A percentile compares a stretch with the other conserved stretches of the same genome.
Conservation (phyloP, 2,113 vertebrate species). For the Dasypus novemcinctus region DNA sequence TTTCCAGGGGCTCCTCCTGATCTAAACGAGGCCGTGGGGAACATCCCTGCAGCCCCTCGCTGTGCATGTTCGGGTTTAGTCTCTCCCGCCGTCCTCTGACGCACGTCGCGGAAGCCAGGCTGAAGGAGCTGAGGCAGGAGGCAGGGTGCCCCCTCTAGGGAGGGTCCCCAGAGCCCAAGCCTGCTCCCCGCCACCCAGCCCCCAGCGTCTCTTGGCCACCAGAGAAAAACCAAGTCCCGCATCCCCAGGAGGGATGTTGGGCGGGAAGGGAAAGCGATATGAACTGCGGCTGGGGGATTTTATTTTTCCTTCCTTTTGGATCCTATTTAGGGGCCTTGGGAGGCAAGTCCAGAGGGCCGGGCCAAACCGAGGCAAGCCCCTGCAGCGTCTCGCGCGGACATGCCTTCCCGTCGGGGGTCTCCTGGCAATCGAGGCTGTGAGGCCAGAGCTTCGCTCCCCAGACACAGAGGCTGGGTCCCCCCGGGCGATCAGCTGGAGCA, state of each 20-base stretch:
- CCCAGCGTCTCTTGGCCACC: background rate
- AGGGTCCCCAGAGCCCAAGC: background rate
- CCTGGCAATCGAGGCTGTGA: background rate
- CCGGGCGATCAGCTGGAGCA: background rate
- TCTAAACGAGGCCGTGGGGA: background rate
- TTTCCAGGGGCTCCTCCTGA: background rate
- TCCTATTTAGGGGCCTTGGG: background rate
- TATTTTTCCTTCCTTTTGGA: background rate
- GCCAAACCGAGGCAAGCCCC: background rate
- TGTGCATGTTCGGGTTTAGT: fast-evolving
- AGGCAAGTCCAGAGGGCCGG: background rate
- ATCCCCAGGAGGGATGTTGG: background rate
- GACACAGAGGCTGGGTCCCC: background rate
- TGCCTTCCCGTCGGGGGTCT: background rate
- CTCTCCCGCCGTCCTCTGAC: background rate
- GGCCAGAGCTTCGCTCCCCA: no score
- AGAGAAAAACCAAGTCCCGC: background rate
- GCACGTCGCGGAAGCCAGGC: background rate
- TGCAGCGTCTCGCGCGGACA: fast-evolving
- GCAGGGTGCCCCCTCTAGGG: background rate
- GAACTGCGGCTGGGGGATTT: background rate
- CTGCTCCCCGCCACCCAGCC: no score
- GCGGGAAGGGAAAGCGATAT: background rate
- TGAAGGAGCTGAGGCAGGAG: background rate
- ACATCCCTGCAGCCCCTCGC: background rate